Conservation (phyloP, 2,888 invertebrate genomes). For the Hypolimnas misippus region DNA sequence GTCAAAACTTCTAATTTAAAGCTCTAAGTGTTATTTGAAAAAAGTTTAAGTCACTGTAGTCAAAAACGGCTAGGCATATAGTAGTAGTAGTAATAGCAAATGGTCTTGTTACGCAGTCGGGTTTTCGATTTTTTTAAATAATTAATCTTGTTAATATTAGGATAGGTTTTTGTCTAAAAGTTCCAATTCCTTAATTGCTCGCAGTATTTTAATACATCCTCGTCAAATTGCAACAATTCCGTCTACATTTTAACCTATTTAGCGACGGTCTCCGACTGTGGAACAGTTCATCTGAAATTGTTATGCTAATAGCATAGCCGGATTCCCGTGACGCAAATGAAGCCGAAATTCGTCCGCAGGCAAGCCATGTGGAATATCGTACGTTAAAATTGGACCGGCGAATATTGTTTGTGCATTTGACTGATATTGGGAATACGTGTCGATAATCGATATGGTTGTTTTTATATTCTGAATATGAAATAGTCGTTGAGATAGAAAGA, state of each 20-base stretch:
- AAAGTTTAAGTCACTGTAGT: too few relatives aligned
- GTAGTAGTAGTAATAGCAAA: too few relatives aligned
- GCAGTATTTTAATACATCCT: too few relatives aligned
- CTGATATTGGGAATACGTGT: slow-evolving; percentile 3
- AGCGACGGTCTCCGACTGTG: slow-evolving; percentile 7
- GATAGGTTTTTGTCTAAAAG: too few relatives aligned
- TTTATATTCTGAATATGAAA: background rate
- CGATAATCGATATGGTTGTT: background rate
- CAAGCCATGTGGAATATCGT: slow-evolving; percentile 16
- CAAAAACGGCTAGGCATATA: too few relatives aligned
- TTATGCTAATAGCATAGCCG: slow-evolving; percentile 29
- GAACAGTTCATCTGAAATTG: slow-evolving; percentile 20
- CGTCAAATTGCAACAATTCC: too few relatives aligned
- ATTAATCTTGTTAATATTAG: too few relatives aligned
- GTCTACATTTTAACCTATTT: slow-evolving; percentile 2
- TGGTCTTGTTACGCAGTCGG: too few relatives aligned
- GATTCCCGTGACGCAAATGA: slow-evolving; percentile 6
- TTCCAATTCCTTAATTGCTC: too few relatives aligned
- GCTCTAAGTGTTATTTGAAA: too few relatives aligned
- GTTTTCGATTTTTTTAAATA: too few relatives aligned
- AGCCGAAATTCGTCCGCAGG: slow-evolving; percentile 17
- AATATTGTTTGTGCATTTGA: slow-evolving; percentile 3
- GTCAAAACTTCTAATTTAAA: too few relatives aligned
- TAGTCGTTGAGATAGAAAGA: background rate
- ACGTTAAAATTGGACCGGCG: slow-evolving; percentile 20